Conservation (phyloP, 2,888 invertebrate species). For the Mesorhabditis belari region DNA sequence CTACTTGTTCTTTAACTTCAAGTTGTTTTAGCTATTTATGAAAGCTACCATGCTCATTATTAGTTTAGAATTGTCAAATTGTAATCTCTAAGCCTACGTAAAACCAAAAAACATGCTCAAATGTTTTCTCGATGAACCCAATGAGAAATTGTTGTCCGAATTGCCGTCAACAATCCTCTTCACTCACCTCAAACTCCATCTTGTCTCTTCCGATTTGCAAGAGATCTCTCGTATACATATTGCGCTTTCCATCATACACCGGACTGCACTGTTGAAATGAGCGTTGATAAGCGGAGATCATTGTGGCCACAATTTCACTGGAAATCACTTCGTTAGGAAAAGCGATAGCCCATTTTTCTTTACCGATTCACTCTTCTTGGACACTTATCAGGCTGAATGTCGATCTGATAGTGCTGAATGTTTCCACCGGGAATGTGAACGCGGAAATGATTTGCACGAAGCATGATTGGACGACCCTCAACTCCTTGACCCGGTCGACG, state of each 20-base stretch:
- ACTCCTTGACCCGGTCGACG: conserved; percentile 90
- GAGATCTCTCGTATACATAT: conserved; percentile 94
- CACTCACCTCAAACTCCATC: conserved; percentile 61
- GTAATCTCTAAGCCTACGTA: too few species aligned
- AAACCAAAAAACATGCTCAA: too few species aligned
- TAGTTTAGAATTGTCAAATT: too few species aligned
- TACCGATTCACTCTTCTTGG: conserved; percentile 78
- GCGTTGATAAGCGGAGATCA: conserved; percentile 45
- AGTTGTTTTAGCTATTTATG: too few species aligned
- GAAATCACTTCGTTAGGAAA: conserved; percentile 7
- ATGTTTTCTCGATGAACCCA: too few species aligned
- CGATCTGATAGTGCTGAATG: conserved; percentile 98
- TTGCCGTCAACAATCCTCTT: too few species aligned
- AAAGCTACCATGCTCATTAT: too few species aligned
- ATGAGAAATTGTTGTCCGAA: too few species aligned
- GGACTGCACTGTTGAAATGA: conserved; percentile 60
- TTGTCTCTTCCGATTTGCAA: conserved; percentile 92
- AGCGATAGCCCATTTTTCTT: neutral
- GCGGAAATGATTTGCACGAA: conserved; percentile 98
- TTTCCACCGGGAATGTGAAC: conserved; percentile 93
- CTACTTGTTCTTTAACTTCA: too few species aligned
- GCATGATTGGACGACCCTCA: conserved; percentile 88
- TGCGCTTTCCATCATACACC: conserved; percentile 96
- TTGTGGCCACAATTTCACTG: conserved; percentile 51
- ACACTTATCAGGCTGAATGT: conserved; percentile 98